phyloP scores from a whole-genome alignment of 2,888 invertebrate species.

The Drosophila limbata region DNA sequence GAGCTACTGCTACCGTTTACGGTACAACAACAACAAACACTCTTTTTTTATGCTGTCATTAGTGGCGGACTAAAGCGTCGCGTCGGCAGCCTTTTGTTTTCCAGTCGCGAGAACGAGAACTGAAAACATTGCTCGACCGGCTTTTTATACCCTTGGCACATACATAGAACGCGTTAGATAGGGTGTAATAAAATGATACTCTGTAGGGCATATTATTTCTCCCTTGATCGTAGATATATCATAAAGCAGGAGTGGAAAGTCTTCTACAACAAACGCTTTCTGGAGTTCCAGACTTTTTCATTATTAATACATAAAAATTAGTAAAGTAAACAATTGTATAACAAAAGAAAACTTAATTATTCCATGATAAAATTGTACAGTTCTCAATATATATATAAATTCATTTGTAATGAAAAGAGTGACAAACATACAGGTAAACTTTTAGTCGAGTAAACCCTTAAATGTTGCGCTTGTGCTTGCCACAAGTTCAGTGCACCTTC shows the following conservation, averaged over 20 bases:
- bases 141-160: slow-evolving; percentile 43
- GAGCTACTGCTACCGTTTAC: slow-evolving; percentile 47
- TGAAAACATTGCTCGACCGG: slow-evolving; percentile 34
- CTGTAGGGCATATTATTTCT: not conserved
- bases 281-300: too few relatives aligned
- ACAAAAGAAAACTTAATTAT: too few relatives aligned
- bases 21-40: slow-evolving; percentile 42
- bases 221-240: too few relatives aligned
- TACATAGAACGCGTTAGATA: not conserved
- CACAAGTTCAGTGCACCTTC: slow-evolving; percentile 45
- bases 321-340: too few relatives aligned
- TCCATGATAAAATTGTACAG: too few relatives aligned
- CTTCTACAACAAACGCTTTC: too few relatives aligned
- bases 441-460: not conserved
- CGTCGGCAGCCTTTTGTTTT: slow-evolving; percentile 44
- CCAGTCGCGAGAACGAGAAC: slow-evolving; percentile 40
- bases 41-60: slow-evolving; percentile 57
- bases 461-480: slow-evolving; percentile 21
- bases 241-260: too few relatives aligned
- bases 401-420: not conserved
- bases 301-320: too few relatives aligned
- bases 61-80: slow-evolving; percentile 30
- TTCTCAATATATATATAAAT: too few relatives aligned
- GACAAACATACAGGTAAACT: slow-evolving; percentile 3
- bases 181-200: slow-evolving; percentile 9